Conservation (phyloP, 2,113 vertebrate species). For the Tachysurus fulvidraco region DNA sequence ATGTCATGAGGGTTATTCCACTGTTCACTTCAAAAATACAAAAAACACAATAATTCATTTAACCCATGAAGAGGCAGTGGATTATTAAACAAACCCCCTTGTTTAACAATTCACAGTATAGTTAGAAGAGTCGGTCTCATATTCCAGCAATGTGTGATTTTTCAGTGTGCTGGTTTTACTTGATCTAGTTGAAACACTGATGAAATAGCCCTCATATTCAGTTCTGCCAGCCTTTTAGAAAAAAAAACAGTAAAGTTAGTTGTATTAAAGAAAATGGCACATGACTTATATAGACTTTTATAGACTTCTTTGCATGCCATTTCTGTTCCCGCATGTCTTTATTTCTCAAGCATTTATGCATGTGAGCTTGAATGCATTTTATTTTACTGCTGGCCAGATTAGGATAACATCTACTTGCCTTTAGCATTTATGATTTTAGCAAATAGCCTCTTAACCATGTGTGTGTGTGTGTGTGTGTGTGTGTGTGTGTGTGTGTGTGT, state of each 20-base stretch:
- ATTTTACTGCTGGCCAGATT: neutral
- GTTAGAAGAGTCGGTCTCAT: neutral
- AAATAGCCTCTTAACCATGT: neutral
- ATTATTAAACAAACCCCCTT: constrained; percentile 57
- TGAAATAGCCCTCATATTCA: constrained; percentile 46
- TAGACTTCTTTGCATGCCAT: neutral
- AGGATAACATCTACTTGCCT: neutral
- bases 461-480: neutral
- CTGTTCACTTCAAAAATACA: neutral
- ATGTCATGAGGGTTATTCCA: constrained; percentile 49
- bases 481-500: no score
- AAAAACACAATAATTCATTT: neutral
- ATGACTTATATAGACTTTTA: neutral
- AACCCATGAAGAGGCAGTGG: constrained; percentile 32
- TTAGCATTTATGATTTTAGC: neutral
- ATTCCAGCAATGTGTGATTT: neutral
- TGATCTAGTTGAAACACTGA: neutral
- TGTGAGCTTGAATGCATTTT: neutral
- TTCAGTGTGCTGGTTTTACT: neutral
- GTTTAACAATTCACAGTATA: constrained; percentile 53
- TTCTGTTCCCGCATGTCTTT: neutral
- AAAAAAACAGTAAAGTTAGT: neutral
- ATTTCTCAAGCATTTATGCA: neutral
- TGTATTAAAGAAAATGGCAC: neutral
- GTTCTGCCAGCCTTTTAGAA: neutral